A percentile compares a stretch with the other conserved stretches of the same genome.
Evolutionary conservation across 2,888 invertebrate genomes (phyloP).

Genomic region (Torymus auratus): DNA sequence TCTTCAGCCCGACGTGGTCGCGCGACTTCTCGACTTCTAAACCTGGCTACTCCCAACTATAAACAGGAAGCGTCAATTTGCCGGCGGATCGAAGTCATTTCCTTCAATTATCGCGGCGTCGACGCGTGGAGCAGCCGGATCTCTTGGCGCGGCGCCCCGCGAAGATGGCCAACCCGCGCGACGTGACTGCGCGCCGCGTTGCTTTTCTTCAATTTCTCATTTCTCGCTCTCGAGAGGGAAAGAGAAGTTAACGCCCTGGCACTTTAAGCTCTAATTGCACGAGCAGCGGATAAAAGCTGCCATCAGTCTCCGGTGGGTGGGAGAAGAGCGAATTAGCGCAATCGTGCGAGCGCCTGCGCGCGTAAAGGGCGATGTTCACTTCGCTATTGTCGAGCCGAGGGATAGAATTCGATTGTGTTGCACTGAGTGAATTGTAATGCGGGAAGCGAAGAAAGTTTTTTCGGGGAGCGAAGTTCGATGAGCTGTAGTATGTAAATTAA

Average conservation of each 20-base stretch:
- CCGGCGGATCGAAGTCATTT: slow-evolving; percentile 42
- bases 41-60: slow-evolving; percentile 18
- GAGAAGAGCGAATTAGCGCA: no score
- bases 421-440: no score
- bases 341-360: no score
- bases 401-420: no score
- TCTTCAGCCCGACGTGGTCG: not conserved
- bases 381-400: no score
- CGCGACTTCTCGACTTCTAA: not conserved
- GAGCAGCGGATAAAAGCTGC: no score
- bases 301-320: no score
- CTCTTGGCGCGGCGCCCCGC: not conserved
- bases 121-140: not conserved
- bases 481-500: no score
- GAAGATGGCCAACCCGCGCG: slow-evolving; percentile 21
- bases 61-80: slow-evolving; percentile 55
- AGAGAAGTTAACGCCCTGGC: not conserved
- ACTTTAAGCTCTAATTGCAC: slow-evolving; percentile 32
- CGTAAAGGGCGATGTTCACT: no score
- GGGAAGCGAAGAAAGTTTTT: no score
- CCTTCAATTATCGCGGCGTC: slow-evolving; percentile 47
- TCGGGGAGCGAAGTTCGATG: no score
- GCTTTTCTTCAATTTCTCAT: slow-evolving; percentile 18
- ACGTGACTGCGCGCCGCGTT: slow-evolving; percentile 35
- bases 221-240: not conserved